A percentile compares a stretch with the other conserved stretches of the same genome.
phyloP scores from a whole-genome alignment of 2,888 invertebrate species.

The Caenorhabditis drosophilae region DNA sequence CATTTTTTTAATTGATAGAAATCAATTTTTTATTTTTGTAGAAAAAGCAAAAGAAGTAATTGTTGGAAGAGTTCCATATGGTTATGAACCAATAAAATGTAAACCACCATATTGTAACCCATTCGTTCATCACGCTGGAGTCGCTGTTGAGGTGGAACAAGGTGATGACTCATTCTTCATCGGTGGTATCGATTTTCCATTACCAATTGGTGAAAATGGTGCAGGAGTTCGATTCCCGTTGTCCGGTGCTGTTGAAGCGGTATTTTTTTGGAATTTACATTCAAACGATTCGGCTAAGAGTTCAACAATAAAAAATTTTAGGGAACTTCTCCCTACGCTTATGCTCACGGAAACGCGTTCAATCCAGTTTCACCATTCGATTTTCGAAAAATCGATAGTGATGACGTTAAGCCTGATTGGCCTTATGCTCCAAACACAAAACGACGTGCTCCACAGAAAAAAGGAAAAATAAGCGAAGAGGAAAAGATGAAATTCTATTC shows the following conservation, averaged over 20 bases:
- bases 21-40: conserved; percentile 13
- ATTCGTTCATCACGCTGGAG: conserved; percentile 61
- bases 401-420: conserved; percentile 36
- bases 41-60: conserved; percentile 60
- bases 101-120: conserved; percentile 68
- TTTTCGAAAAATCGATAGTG: conserved; percentile 40
- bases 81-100: conserved; percentile 64
- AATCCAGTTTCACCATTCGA: conserved; percentile 62
- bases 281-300: neutral
- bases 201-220: conserved; percentile 60
- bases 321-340: conserved; percentile 62
- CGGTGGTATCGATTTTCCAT: conserved; percentile 64
- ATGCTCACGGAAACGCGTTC: conserved; percentile 62
- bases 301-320: conserved; percentile 12
- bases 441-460: conserved; percentile 26
- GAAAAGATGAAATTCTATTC: conserved; percentile 40
- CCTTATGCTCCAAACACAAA: conserved; percentile 27
- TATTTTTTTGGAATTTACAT: neutral
- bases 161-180: conserved; percentile 63
- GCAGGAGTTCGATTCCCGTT: conserved; percentile 63
- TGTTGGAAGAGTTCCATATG: conserved; percentile 62
- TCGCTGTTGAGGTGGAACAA: conserved; percentile 62
- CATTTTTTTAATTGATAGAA: neutral
- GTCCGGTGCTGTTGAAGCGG: conserved; percentile 59
- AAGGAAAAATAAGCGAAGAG: conserved; percentile 13